These are phyloP conservation scores for Pogonomyrmex barbatus DNA, from an alignment of 1,140 invertebrate species.

Conservation along the genomic window DNA sequence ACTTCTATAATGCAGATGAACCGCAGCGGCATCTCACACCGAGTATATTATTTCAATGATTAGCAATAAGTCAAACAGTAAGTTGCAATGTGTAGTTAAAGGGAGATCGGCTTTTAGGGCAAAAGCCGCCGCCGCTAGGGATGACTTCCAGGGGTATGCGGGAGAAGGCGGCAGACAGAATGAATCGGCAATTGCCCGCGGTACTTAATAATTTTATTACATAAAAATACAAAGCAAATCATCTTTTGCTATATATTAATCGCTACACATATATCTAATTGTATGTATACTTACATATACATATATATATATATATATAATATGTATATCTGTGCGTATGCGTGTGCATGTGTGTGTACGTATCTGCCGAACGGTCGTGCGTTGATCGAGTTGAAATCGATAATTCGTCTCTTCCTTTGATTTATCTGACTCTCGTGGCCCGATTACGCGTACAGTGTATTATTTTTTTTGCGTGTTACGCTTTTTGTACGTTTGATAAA, in stretches of 20 bases:
- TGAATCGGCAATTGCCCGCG: slow-evolving; percentile 94
- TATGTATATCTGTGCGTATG: slow-evolving; percentile 77
- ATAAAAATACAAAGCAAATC: slow-evolving; percentile 68
- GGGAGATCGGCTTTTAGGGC: slow-evolving; percentile 82
- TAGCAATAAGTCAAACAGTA: slow-evolving; percentile 65
- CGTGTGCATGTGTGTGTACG: slow-evolving; percentile 81
- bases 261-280: slow-evolving; percentile 65
- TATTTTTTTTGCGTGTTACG: neutral
- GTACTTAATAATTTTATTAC: slow-evolving; percentile 86
- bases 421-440: neutral
- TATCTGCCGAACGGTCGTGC: slow-evolving; percentile 77
- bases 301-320: slow-evolving; percentile 69
- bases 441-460: neutral
- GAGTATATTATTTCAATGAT: slow-evolving; percentile 14
- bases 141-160: slow-evolving; percentile 80
- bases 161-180: slow-evolving; percentile 89
- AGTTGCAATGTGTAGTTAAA: slow-evolving; percentile 66
- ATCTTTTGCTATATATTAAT: slow-evolving; percentile 74
- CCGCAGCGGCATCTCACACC: neutral
- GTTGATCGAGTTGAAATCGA: slow-evolving; percentile 24
- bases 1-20: neutral
- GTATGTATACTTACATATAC: slow-evolving; percentile 67
- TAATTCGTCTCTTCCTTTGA: neutral
- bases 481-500: neutral
- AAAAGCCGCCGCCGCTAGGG: slow-evolving; percentile 80